Percentiles rank a stretch among this genome's conserved stretches.
These are phyloP conservation scores for Leptinotarsa haldemani DNA, from an alignment of 2,888 invertebrate genomes.

Conservation along the genomic window DNA sequence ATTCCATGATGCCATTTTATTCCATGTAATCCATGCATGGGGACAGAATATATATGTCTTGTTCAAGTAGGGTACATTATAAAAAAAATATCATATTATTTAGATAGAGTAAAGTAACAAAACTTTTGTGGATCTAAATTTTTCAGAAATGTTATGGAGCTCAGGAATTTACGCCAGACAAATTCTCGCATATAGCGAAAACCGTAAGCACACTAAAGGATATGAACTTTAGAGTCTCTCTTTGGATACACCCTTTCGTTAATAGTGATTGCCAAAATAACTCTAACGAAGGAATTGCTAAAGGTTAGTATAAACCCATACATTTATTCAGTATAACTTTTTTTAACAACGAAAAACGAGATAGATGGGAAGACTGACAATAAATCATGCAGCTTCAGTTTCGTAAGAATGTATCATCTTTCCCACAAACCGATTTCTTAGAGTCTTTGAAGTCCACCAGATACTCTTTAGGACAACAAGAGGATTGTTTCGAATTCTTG, in stretches of 20 bases:
- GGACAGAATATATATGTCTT: no score
- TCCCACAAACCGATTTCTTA: no score
- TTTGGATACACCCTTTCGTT: conserved; percentile 91
- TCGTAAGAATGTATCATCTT: no score
- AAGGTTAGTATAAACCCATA: conserved; percentile 41
- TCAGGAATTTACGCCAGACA: conserved; percentile 73
- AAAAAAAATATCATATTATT: not conserved
- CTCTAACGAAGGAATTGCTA: conserved; percentile 41
- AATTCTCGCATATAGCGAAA: conserved; percentile 74
- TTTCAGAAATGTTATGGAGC: conserved; percentile 44
- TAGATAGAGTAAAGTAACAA: not conserved
- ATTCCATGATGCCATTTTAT: no score
- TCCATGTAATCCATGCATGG: no score
- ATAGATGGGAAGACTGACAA: no score
- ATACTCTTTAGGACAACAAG: no score
- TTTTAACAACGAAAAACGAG: conserved; percentile 23
- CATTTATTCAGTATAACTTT: conserved; percentile 4
- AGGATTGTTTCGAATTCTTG: no score
- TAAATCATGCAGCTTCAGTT: no score
- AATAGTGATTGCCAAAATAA: conserved; percentile 73
- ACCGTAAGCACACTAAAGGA: conserved; percentile 73
- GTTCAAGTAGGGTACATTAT: not conserved
- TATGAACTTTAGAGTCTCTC: conserved; percentile 78
- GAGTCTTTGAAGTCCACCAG: no score
- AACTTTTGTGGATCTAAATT: not conserved